Conservation (phyloP, 53 echinoderm and acorn worm species). For the Glandiceps talaboti region DNA sequence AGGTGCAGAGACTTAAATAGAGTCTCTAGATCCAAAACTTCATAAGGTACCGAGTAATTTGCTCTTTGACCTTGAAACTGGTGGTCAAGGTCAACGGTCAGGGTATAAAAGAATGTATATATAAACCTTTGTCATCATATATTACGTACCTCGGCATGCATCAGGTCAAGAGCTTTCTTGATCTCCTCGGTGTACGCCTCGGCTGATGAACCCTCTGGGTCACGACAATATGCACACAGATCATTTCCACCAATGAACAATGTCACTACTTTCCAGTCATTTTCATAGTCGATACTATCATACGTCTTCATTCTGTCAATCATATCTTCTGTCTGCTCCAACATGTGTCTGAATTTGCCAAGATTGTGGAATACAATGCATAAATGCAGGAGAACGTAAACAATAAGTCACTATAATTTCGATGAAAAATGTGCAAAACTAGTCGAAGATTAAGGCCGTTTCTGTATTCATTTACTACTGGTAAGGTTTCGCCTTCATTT, state of each 20-base stretch:
- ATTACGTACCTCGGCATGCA: slow-evolving; percentile 28
- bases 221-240: slow-evolving; percentile 51
- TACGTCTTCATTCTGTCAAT: slow-evolving; percentile 25
- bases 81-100: too few species aligned
- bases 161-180: slow-evolving; percentile 16
- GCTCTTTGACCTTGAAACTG: too few species aligned
- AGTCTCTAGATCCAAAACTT: too few species aligned
- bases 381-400: not conserved
- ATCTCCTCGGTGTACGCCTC: slow-evolving; percentile 34
- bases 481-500: too few species aligned
- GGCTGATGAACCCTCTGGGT: slow-evolving; percentile 31
- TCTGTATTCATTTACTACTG: too few species aligned
- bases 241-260: slow-evolving; percentile 77
- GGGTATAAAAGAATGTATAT: too few species aligned
- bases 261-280: slow-evolving; percentile 69
- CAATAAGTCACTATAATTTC: too few species aligned
- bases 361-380: not conserved
- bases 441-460: too few species aligned
- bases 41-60: too few species aligned
- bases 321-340: slow-evolving; percentile 35
- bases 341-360: slow-evolving; percentile 13
- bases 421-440: too few species aligned
- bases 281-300: slow-evolving; percentile 33
- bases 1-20: too few species aligned
- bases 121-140: too few species aligned